Base-by-base conservation (phyloP, 2,888 invertebrate genomes). In the Torymus tubicola region DNA sequence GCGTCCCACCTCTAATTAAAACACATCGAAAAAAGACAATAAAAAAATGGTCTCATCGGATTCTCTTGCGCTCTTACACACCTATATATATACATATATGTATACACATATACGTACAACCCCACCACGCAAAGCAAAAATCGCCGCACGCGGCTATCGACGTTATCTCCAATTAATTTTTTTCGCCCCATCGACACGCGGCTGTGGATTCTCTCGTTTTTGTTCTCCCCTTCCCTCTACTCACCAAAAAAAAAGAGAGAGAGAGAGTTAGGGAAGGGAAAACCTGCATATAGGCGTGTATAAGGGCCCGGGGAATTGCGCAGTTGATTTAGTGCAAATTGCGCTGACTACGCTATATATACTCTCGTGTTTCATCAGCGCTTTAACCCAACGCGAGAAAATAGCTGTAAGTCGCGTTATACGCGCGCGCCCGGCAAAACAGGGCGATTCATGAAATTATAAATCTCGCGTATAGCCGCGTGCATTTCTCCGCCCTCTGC, bases 241-340 rank as follows among this genome's bases (percentile, higher is more conserved):
- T 42, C 42, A 14, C 57, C 0, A 11, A n/a, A 12, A 63, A 53
- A 52, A 55, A 55, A 69, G 16, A 24, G 16, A 21, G n/a, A n/a
- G n/a, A n/a, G 3, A 3, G 2, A 5, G 31, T 5, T n/a, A n/a
- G 2, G 21, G 21, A 21, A 21, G 21, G 21, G 21, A 55, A 55
- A 24, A n/a, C 52, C 18, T 52, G 24, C 68, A 65, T 67, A 71
- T 70, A 50, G 21, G 52, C 64, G 24, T 53, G 13, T 63, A 72
- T 21, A 53, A 42, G 65, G 21, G 31, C 67, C 31, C 31, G 3
- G 72, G 65, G 68, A 81, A 82, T 77, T 63, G 79, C 82, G 64
- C 79, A 69, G 71, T 80, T 82, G 82, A 82, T 82, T 82, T 82
- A 82, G 82, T 82, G 82, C 80, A 82, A 82, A 82, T 82, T 81